A percentile compares a stretch with the other conserved stretches of the same genome.
Conservation (phyloP, 2,113 vertebrate species). For the Syngnathus scovelli region DNA sequence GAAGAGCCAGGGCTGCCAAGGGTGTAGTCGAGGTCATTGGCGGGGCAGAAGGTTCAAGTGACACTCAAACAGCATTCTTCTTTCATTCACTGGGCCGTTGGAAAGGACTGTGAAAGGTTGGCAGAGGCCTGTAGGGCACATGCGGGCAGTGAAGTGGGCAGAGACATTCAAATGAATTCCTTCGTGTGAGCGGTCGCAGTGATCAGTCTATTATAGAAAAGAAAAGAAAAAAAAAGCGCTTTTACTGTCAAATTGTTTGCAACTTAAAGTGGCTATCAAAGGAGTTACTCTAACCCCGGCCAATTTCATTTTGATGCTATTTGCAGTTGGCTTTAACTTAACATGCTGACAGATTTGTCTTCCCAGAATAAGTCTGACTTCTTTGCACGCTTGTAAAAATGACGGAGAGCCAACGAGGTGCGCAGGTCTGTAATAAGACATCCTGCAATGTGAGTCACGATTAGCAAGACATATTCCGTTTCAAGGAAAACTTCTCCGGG, state of each 20-base stretch:
- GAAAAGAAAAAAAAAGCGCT: not conserved
- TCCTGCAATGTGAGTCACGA: constrained; percentile 54
- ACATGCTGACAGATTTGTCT: constrained; percentile 55
- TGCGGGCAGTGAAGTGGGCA: constrained; percentile 33
- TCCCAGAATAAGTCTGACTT: constrained; percentile 59
- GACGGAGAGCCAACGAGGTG: constrained; percentile 55
- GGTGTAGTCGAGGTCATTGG: constrained; percentile 50
- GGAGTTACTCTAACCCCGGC: constrained; percentile 41
- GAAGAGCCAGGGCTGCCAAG: constrained; percentile 46
- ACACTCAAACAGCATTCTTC: constrained; percentile 63
- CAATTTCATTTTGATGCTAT: constrained; percentile 47
- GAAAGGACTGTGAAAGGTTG: constrained; percentile 41
- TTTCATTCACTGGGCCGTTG: constrained; percentile 33
- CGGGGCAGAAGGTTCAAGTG: constrained; percentile 67
- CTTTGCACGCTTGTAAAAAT: constrained; percentile 46
- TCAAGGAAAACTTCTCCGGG: constrained; percentile 49
- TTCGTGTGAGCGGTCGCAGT: not conserved
- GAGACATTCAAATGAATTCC: not conserved
- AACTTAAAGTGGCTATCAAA: constrained; percentile 47
- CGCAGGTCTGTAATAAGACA: constrained; percentile 54
- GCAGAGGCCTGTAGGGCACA: constrained; percentile 22
- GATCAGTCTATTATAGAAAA: not conserved
- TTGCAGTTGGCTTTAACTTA: constrained; percentile 41
- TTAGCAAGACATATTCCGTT: constrained; percentile 57
- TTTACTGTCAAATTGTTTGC: constrained; percentile 35